These are phyloP conservation scores for Carettochelys insculpta DNA, from an alignment of 2,113 vertebrate species.

Conservation along the genomic window DNA sequence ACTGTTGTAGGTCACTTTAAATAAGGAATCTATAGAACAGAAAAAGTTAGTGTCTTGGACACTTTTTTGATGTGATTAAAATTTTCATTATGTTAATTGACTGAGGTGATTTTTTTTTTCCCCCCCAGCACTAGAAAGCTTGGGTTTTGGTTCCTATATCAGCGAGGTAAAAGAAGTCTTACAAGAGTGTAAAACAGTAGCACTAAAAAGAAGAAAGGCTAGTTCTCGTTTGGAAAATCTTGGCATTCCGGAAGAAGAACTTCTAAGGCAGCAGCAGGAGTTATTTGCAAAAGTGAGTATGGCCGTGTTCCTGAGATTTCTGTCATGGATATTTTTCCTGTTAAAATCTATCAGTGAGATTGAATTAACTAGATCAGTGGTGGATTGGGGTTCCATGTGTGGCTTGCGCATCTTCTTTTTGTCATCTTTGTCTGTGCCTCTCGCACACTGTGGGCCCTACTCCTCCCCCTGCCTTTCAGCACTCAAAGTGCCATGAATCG, in stretches of 20 bases:
- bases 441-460: too few species aligned
- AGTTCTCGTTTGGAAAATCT: slow-evolving; percentile 97
- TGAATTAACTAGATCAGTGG: not conserved
- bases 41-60: not conserved
- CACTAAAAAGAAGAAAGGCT: slow-evolving; percentile 97
- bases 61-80: not conserved
- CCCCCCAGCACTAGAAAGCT: slow-evolving; percentile 96
- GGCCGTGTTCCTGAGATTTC: not conserved
- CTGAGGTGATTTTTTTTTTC: not conserved
- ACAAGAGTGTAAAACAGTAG: slow-evolving; percentile 99
- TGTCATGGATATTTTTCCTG: not conserved
- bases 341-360: not conserved
- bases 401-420: too few species aligned
- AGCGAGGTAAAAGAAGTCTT: slow-evolving; percentile 98
- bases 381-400: too few species aligned
- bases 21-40: not conserved
- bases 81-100: not conserved
- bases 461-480: too few species aligned
- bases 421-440: too few species aligned
- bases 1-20: not conserved
- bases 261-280: slow-evolving; percentile 96
- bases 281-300: slow-evolving; percentile 96
- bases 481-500: too few species aligned
- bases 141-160: slow-evolving; percentile 98
- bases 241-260: slow-evolving; percentile 97